Evolutionary conservation across 2,888 invertebrate species (phyloP), one percentile per base, ranked within the genome.

Genomic region (Belgica antarctica): DNA sequence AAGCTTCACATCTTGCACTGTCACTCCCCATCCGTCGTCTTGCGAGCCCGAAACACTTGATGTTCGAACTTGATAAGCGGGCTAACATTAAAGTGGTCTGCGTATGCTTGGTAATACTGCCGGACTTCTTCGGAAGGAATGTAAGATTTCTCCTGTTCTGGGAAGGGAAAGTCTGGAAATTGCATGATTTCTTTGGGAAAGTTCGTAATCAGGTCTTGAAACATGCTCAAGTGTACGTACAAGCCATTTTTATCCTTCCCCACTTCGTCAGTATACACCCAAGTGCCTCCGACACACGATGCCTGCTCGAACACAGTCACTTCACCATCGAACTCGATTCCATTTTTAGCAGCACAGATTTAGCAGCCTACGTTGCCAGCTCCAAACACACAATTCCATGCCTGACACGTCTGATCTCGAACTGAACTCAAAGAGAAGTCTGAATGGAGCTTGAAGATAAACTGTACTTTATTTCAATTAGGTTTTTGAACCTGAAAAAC

Each of bases 141-240:
- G 76, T 90, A 94, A 0, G 92, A 93, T 74, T 83, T 84, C 7
- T 87, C 81, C 73, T 86, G 86, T 71, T 86, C 83, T 0, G 89
- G 86, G 71, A 94, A 88, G 0, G 89, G 88, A 79, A 89, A 92
- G 76, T 92, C 94, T 0, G 92, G 92, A 77, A 87, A 95, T 0
- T 90, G 90, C 96, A 96, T 96, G 1, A 92, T 86, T 82, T 96
- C 94, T 77, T 94, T 95, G 0, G 96, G 96, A 8, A 96, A 83
- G 79, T 96, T 96, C 0, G 95, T 94, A 75, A 88, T 88, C 70
- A 96, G 82, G 76, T 89, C 89, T 76, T 89, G 86, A 77, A 96
- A 96, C 93, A 96, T 94, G 80, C 93, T 93, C 62, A 94, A 90
- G 77, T 94, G 94, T 34, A 94, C 86, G 0, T 91, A 90, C 68